Evolutionary conservation across 2,113 vertebrate genomes (phyloP).

Genomic region (Engraulis encrasicolus): DNA sequence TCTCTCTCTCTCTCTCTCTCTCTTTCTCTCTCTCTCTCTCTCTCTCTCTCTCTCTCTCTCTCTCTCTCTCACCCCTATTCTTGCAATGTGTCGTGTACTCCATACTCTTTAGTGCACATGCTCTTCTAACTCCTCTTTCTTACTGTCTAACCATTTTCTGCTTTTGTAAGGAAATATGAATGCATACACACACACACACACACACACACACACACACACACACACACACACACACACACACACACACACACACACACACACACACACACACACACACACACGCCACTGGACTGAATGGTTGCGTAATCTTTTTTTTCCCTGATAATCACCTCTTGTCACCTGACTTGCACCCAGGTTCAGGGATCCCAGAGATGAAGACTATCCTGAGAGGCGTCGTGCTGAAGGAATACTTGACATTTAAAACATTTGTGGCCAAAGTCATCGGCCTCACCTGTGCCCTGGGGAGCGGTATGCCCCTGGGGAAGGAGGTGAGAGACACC

Average conservation of each 20-base stretch:
- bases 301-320: neutral
- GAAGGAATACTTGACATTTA: conserved; percentile 97
- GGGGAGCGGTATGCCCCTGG: too few species aligned
- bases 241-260: conserved; percentile 11
- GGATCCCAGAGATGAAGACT: conserved; percentile 99
- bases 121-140: neutral
- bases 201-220: neutral
- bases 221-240: neutral
- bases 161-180: neutral
- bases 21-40: conserved; percentile 52
- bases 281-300: neutral
- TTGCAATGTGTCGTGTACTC: too few species aligned
- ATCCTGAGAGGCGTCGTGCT: conserved; percentile 94
- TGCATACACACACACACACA: neutral
- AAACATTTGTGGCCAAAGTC: conserved; percentile 98
- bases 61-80: neutral
- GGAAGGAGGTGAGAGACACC: too few species aligned
- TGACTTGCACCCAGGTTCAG: conserved; percentile 87
- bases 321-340: too few species aligned
- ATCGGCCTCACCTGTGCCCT: too few species aligned
- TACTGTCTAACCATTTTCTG: neutral
- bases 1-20: neutral
- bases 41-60: conserved; percentile 47
- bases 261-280: too few species aligned
- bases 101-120: neutral